Conservation (phyloP, 2,797 vertebrate species). For the Bufotes viridis region DNA sequence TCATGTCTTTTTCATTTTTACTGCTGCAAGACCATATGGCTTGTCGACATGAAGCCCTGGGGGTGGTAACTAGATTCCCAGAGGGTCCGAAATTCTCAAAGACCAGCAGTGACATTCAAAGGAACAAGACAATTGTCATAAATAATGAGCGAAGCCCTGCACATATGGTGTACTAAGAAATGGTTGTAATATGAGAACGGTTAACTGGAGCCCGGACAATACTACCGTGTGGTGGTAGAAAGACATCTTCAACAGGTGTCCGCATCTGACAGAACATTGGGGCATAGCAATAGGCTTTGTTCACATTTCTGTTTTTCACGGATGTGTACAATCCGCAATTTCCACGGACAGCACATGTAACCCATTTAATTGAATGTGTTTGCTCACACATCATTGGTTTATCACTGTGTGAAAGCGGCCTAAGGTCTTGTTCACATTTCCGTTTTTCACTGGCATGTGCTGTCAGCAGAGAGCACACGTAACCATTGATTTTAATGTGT, state of each 20-base stretch:
- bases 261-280: neutral
- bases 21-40: conserved; percentile 37
- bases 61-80: conserved; percentile 44
- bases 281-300: neutral
- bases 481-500: too few species aligned
- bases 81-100: conserved; percentile 23
- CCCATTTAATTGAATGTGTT: too few species aligned
- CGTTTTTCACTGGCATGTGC: too few species aligned
- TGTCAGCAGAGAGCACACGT: too few species aligned
- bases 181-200: conserved; percentile 50
- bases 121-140: conserved; percentile 44
- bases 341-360: too few species aligned
- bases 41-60: neutral
- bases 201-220: neutral
- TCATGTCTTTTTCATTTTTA: neutral
- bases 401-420: too few species aligned
- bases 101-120: conserved; percentile 36
- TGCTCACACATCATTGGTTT: too few species aligned
- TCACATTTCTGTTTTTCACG: neutral
- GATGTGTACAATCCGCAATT: neutral
- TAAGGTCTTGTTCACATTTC: too few species aligned
- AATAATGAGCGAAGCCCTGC: conserved; percentile 48
- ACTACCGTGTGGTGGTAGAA: neutral
- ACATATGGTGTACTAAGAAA: conserved; percentile 53
- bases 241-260: neutral